Conservation (phyloP, 2,113 vertebrate genomes). For the Psammodynastes pulverulentus region DNA sequence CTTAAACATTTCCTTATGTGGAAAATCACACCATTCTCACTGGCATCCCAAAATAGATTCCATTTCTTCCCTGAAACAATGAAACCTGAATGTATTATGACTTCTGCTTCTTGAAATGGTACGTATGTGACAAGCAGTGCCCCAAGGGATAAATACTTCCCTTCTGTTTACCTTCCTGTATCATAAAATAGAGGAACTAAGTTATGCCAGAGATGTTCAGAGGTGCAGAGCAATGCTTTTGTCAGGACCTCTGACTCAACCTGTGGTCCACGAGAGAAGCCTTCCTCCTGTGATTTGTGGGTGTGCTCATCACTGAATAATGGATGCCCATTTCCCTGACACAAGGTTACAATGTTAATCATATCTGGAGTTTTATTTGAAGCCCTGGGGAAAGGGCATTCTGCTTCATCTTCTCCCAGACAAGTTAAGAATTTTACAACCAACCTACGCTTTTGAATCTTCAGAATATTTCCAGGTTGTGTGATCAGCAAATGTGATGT, state of each 20-base stretch:
- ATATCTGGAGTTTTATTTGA: neutral
- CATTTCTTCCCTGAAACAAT: conserved; percentile 19
- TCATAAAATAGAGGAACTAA: conserved; percentile 9
- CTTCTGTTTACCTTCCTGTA: conserved; percentile 12
- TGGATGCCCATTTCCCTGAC: conserved; percentile 5
- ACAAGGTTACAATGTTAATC: conserved; percentile 25
- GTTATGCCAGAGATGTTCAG: neutral
- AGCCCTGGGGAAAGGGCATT: neutral
- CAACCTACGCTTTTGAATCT: neutral
- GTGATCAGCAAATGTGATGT: neutral
- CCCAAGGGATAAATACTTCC: conserved; percentile 3
- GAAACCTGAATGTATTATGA: conserved; percentile 11
- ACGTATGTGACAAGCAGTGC: conserved; percentile 11
- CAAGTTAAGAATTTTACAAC: neutral
- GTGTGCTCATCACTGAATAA: conserved; percentile 17
- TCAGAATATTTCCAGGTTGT: neutral
- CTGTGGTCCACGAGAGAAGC: neutral
- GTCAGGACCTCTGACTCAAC: neutral
- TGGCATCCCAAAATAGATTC: conserved; percentile 8
- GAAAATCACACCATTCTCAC: conserved; percentile 6
- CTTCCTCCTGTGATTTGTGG: conserved; percentile 20
- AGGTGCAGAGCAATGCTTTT: neutral
- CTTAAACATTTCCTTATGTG: conserved; percentile 16
- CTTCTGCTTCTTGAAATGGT: conserved; percentile 9
- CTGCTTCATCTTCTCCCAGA: neutral